phyloP scores from a whole-genome alignment of 2,797 vertebrate species.

The Morus bassanus region DNA sequence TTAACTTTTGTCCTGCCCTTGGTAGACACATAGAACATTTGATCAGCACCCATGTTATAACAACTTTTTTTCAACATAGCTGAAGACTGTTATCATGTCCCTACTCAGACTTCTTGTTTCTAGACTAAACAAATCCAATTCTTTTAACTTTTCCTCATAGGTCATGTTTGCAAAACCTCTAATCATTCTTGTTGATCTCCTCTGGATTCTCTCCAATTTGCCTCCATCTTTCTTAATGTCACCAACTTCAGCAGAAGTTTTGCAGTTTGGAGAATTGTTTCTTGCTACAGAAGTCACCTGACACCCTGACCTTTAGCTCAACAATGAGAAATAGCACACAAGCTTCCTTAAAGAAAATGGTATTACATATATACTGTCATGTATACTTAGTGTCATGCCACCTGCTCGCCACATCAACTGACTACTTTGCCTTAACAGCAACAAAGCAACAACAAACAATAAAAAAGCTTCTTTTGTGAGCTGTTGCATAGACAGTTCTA shows the following conservation, averaged over 20 bases:
- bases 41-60: background rate
- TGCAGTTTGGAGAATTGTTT: conserved; percentile 54
- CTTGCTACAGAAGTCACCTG: conserved; percentile 56
- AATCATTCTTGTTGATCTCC: conserved; percentile 60
- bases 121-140: conserved; percentile 57
- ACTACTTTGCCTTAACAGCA: conserved; percentile 28
- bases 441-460: conserved; percentile 45
- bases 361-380: conserved; percentile 63
- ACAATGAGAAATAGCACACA: conserved; percentile 34
- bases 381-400: conserved; percentile 58
- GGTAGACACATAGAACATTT: background rate
- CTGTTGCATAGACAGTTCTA: background rate
- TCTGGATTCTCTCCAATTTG: conserved; percentile 49
- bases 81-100: conserved; percentile 2
- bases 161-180: conserved; percentile 60
- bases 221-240: conserved; percentile 65
- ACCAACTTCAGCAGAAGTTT: conserved; percentile 60
- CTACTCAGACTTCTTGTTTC: conserved; percentile 13
- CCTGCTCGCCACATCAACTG: conserved; percentile 48
- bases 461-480: background rate
- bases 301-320: conserved; percentile 62
- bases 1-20: background rate
- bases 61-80: background rate
- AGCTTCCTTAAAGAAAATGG: conserved; percentile 58
- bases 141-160: conserved; percentile 54